These are phyloP conservation scores for Oreochromis niloticus DNA, from an alignment of 2,113 vertebrate genomes.

Conservation along the genomic window DNA sequence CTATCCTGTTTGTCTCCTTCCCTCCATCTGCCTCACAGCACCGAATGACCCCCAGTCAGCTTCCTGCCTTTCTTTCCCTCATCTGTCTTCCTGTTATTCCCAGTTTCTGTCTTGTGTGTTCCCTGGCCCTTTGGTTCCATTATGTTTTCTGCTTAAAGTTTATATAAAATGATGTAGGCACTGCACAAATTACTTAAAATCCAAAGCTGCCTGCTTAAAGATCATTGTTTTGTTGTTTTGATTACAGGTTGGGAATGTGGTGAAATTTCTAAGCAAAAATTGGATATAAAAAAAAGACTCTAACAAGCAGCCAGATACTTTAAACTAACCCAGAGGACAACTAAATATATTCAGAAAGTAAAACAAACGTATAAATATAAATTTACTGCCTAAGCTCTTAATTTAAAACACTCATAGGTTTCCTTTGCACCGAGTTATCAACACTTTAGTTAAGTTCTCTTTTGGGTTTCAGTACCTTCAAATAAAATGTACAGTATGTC, in stretches of 20 bases:
- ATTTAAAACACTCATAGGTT: not conserved
- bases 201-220: not conserved
- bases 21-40: constrained; percentile 46
- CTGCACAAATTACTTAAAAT: not conserved
- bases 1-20: constrained; percentile 64
- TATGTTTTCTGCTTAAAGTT: not conserved
- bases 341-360: not conserved
- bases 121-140: not conserved
- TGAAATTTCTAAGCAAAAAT: not conserved
- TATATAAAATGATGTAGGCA: not conserved
- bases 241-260: not conserved
- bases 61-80: constrained; percentile 72
- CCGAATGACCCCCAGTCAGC: constrained; percentile 25
- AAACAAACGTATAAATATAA: not conserved
- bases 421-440: not conserved
- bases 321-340: not conserved
- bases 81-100: constrained; percentile 68
- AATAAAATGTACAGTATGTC: not conserved
- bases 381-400: not conserved
- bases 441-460: not conserved
- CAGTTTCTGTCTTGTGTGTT: constrained; percentile 15
- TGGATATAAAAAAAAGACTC: accelerated
- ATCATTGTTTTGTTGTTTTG: not conserved
- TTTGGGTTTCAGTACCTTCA: not conserved
- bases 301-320: not conserved